phyloP scores from a whole-genome alignment of 2,113 vertebrate genomes.

The Lepidothrix coronata region DNA sequence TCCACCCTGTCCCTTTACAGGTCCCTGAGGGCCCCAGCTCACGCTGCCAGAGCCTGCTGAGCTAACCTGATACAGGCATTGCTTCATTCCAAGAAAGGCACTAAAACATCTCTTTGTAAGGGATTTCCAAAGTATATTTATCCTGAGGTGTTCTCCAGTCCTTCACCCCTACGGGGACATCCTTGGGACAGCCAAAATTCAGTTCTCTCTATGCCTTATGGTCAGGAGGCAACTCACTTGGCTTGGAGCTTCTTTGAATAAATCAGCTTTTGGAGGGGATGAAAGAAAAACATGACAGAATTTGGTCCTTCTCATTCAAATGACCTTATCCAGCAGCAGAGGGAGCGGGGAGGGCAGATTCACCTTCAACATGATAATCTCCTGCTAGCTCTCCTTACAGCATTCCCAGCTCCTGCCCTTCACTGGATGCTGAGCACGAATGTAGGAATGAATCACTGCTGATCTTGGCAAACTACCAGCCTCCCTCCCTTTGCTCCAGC shows the following conservation, averaged over 20 bases:
- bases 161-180: background rate
- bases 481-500: constrained; percentile 63
- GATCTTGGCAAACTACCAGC: constrained; percentile 67
- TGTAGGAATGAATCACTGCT: constrained; percentile 69
- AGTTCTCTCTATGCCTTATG: background rate
- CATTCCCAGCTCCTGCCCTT: constrained; percentile 65
- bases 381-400: constrained; percentile 61
- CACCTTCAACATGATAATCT: constrained; percentile 67
- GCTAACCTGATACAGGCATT: constrained; percentile 39
- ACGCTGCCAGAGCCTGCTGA: background rate
- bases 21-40: background rate
- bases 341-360: constrained; percentile 44
- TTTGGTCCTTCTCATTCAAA: constrained; percentile 39
- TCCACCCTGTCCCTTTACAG: background rate
- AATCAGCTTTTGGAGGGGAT: background rate
- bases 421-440: constrained; percentile 64
- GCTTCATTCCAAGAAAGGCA: constrained; percentile 22
- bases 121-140: constrained; percentile 38
- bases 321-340: constrained; percentile 52
- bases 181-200: background rate
- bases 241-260: background rate
- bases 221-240: background rate
- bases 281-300: constrained; percentile 14
- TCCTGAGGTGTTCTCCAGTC: constrained; percentile 11
- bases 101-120: constrained; percentile 49